A percentile compares a stretch with the other conserved stretches of the same genome.
Conservation (phyloP, 2,797 vertebrate species). For the Rousettus madagascariensis region DNA sequence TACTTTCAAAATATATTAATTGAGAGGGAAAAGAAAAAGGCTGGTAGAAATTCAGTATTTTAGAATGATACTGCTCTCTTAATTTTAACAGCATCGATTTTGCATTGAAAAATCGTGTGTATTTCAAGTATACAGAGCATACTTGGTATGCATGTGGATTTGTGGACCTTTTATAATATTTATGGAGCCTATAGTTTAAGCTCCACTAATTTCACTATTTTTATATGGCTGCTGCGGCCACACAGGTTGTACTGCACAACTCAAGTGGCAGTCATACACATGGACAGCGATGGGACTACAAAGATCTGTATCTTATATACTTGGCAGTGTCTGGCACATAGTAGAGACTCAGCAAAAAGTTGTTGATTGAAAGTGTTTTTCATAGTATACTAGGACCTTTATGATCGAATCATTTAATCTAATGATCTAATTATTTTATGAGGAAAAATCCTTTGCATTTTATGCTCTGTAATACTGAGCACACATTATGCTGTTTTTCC, state of each 20-base stretch:
- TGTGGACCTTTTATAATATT: neutral
- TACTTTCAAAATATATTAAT: neutral
- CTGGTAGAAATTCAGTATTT: neutral
- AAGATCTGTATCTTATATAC: neutral
- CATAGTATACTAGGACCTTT: neutral
- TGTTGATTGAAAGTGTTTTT: neutral
- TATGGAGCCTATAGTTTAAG: neutral
- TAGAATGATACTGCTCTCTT: neutral
- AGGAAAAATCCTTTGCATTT: slow-evolving; percentile 12
- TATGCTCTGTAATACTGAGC: neutral
- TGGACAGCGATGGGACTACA: neutral
- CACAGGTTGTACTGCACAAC: neutral
- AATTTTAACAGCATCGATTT: neutral
- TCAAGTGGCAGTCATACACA: neutral
- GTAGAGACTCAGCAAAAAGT: neutral
- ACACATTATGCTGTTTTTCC: neutral
- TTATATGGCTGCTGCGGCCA: neutral
- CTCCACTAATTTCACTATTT: neutral
- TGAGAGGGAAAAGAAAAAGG: neutral
- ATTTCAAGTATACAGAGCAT: neutral
- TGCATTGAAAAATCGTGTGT: neutral
- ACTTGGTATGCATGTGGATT: neutral
- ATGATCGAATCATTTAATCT: neutral
- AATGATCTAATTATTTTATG: neutral
- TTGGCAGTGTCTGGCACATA: neutral